A percentile compares a stretch with the other conserved stretches of the same genome.
Evolutionary conservation across 2,113 vertebrate species (phyloP).

Genomic region (Brienomyrus brachyistius): DNA sequence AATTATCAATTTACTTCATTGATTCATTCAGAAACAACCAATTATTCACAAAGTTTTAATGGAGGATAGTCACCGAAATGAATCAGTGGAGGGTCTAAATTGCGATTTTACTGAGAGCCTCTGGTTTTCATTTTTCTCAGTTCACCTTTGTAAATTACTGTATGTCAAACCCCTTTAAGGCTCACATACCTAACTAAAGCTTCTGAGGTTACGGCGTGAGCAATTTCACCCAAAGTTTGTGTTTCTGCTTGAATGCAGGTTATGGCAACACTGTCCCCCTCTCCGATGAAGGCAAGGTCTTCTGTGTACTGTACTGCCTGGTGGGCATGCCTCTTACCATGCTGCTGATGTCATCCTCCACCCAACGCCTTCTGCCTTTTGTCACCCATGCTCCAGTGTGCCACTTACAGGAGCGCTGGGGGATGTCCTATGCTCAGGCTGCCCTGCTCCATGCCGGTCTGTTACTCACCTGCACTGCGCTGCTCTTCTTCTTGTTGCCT

Average conservation of each 20-base stretch:
- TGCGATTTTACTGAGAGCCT: not conserved
- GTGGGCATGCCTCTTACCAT: conserved; percentile 65
- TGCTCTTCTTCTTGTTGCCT: conserved; percentile 55
- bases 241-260: conserved; percentile 44
- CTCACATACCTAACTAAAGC: not conserved
- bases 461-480: conserved; percentile 34
- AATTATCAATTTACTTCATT: not conserved
- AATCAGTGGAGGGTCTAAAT: not conserved
- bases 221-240: not conserved
- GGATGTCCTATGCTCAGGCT: conserved; percentile 32
- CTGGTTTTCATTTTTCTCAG: not conserved
- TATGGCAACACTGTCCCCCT: conserved; percentile 60
- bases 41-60: not conserved
- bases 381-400: conserved; percentile 37
- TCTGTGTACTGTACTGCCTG: conserved; percentile 59
- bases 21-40: not conserved
- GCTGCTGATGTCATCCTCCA: conserved; percentile 49
- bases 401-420: conserved; percentile 48
- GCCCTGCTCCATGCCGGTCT: conserved; percentile 39
- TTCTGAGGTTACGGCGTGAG: not conserved
- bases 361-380: conserved; percentile 47
- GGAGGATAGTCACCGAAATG: not conserved
- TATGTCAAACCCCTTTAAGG: not conserved
- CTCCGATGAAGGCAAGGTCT: conserved; percentile 56
- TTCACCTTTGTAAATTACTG: not conserved